Conservation (phyloP, 2,113 vertebrate genomes). For the Chlorocebus sabaeus region DNA sequence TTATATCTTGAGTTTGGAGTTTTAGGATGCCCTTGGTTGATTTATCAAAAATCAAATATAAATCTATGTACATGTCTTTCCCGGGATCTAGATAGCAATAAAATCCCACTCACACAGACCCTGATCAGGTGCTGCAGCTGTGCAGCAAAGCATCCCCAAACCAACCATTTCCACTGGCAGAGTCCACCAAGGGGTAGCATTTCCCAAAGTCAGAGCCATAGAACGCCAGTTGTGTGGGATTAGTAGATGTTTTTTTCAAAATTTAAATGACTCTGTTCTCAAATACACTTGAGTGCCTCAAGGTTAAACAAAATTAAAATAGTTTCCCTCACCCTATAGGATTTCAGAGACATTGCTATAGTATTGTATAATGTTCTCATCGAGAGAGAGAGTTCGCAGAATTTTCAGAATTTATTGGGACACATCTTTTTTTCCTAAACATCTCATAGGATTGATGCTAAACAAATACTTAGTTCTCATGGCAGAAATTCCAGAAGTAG, state of each 20-base stretch:
- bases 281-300: background rate
- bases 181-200: background rate
- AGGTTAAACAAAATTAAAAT: slow-evolving; percentile 44
- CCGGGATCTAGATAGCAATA: slow-evolving; percentile 7
- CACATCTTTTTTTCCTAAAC: background rate
- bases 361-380: background rate
- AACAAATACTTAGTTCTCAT: background rate
- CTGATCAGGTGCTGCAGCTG: background rate
- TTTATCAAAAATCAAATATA: slow-evolving; percentile 22
- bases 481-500: slow-evolving; percentile 16
- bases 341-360: background rate
- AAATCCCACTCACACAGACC: background rate
- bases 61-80: background rate
- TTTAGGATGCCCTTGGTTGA: background rate
- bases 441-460: background rate
- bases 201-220: background rate
- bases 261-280: background rate
- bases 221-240: background rate
- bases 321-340: background rate
- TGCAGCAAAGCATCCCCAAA: background rate
- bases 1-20: slow-evolving; percentile 3
- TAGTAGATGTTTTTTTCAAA: background rate
- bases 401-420: slow-evolving; percentile 1
- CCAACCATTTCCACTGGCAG: background rate
- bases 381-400: background rate